Base-by-base conservation (phyloP, 1,140 invertebrate species). In the Drosophila repleta region DNA sequence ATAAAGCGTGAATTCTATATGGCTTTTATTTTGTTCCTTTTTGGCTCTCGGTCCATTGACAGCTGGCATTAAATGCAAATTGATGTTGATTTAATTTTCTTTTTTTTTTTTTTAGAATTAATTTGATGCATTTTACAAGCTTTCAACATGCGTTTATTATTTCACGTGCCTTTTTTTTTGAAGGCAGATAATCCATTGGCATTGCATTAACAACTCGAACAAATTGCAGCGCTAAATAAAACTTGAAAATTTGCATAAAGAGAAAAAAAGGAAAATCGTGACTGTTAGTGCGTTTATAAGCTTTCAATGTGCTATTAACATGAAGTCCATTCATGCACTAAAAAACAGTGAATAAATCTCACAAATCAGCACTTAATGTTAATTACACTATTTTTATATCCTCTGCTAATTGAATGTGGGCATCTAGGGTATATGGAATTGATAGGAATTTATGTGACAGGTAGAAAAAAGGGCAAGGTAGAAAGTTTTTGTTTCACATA, bases 311-410 rank as follows among this genome's bases (percentile, higher is more conserved):
- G 56, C 55, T 18, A 62, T 53, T 37, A 62, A 63, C 52, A 61
- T 61, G 43, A 65, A 64, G 32, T 65, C 43, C 39, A 26, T 70
- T 70, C 45, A 43, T 6, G 32, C 32, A 35, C 32, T 17, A 43
- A 8, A 55, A 15, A 37, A 37, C 21, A 79, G 61, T 65, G 41
- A 53, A 63, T 61, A 48, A 56, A 65, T 73, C 76, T 15, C 17
- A 53, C 57, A 85, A 87, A 85, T 85, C 78, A 82, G 82, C 82
- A 85, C 82, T 85, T 85, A 82, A 87, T 52, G 78, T 82, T 85
- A 85, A 85, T 85, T 87, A 76, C 74, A 52, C 66, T 63, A 52
- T 48, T 70, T 70, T 75, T 76, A 6, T 20, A 4, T 20, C 10
- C 3, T 11, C 10, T 13, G 5, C 3, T 15, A 10, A 45, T 10